A percentile compares a stretch with the other conserved stretches of the same genome.
phyloP scores from a whole-genome alignment of 2,888 invertebrate genomes.

The Tuberolachnus salignus region DNA sequence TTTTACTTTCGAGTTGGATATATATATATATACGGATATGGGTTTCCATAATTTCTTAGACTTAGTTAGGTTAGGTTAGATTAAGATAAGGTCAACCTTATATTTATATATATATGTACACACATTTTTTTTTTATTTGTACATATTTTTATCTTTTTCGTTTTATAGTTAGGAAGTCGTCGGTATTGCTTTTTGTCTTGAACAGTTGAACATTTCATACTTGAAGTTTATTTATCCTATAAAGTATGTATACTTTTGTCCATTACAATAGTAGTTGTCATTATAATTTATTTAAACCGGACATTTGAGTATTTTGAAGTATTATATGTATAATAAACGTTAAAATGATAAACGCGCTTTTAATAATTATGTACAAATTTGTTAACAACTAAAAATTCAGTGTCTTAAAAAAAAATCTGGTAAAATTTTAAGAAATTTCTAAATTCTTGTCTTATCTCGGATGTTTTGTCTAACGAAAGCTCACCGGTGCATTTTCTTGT shows the following conservation, averaged over 20 bases:
- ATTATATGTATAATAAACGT: no score
- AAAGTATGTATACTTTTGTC: neutral
- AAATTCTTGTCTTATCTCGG: slow-evolving; percentile 6
- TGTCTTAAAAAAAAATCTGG: no score
- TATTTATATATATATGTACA: neutral
- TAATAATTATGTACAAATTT: no score
- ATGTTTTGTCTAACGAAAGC: slow-evolving; percentile 3
- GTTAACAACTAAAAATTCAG: no score
- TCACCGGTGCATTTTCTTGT: neutral
- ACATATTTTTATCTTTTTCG: slow-evolving; percentile 7
- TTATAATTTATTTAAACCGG: neutral
- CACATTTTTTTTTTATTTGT: no score
- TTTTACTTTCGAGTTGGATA: no score
- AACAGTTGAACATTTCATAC: neutral
- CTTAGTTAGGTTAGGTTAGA: no score
- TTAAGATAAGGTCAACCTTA: slow-evolving; percentile 36
- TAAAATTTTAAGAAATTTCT: no score
- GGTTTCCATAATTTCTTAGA: no score
- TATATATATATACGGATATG: no score
- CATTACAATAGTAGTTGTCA: neutral
- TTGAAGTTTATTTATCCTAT: neutral
- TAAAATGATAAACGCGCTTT: no score
- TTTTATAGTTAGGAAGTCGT: slow-evolving; percentile 1
- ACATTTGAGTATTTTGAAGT: no score
- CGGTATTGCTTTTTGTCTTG: slow-evolving; percentile 7